Conservation (phyloP, 1,140 invertebrate species). For the Asobara japonica region DNA sequence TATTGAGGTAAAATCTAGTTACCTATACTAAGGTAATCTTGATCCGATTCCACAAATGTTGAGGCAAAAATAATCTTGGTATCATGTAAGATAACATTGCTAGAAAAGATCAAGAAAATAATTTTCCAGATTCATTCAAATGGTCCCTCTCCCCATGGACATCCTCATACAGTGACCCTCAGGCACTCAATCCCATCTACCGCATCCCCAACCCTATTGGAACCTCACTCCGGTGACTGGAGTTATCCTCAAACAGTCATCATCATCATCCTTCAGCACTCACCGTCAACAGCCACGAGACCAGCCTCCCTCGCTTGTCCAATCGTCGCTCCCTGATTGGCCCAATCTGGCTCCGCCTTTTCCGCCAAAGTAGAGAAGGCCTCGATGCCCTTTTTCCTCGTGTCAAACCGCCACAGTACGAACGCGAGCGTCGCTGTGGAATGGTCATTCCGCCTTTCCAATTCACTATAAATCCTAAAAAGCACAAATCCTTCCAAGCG, state of each 20-base stretch:
- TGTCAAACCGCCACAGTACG: slow-evolving; percentile 62
- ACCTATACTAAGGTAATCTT: too few relatives aligned
- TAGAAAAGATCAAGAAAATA: too few relatives aligned
- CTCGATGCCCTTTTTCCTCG: slow-evolving; percentile 63
- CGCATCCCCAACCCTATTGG: neutral
- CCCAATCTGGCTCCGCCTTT: slow-evolving; percentile 45
- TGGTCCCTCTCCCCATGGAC: too few relatives aligned
- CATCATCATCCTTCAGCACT: neutral
- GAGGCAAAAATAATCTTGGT: too few relatives aligned
- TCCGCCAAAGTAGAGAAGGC: slow-evolving; percentile 36
- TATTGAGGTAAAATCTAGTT: too few relatives aligned
- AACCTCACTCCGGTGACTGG: neutral
- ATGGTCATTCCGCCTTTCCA: neutral
- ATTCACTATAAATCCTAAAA: neutral
- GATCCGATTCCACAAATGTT: too few relatives aligned
- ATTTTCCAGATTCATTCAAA: too few relatives aligned
- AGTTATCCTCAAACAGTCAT: neutral
- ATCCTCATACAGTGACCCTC: too few relatives aligned
- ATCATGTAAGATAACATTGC: too few relatives aligned
- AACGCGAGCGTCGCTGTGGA: slow-evolving; percentile 56
- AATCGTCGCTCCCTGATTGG: slow-evolving; percentile 37
- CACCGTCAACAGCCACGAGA: slow-evolving; percentile 46
- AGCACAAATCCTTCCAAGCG: neutral
- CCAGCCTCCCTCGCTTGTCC: slow-evolving; percentile 60
- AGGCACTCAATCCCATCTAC: neutral